Conservation (phyloP, 2,113 vertebrate genomes). For the Platichthys flesus region DNA sequence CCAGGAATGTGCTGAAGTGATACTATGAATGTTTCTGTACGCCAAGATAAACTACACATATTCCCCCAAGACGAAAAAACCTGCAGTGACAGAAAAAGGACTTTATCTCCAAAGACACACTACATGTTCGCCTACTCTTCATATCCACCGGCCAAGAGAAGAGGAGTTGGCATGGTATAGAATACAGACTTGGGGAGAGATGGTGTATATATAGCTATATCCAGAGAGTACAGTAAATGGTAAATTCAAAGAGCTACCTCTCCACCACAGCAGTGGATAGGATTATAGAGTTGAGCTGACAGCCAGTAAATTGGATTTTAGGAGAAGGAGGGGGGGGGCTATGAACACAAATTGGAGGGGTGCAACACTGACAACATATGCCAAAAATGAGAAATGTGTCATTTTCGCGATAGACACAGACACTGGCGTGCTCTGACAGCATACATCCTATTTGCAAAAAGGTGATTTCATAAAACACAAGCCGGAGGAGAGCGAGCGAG, state of each 20-base stretch:
- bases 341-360: constrained; percentile 81
- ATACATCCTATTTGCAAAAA: constrained; percentile 78
- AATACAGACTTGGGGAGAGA: constrained; percentile 59
- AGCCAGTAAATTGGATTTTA: constrained; percentile 88
- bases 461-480: constrained; percentile 77
- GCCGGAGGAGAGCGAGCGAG: constrained; percentile 39
- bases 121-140: constrained; percentile 66
- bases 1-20: constrained; percentile 61
- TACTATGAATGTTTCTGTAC: constrained; percentile 65
- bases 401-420: constrained; percentile 73
- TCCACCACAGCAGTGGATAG: constrained; percentile 82
- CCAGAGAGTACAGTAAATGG: constrained; percentile 78
- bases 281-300: constrained; percentile 86
- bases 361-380: constrained; percentile 81
- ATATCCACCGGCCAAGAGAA: constrained; percentile 68
- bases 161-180: constrained; percentile 64
- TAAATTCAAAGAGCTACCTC: constrained; percentile 83
- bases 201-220: constrained; percentile 74
- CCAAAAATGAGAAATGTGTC: constrained; percentile 81
- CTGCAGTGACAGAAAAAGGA: constrained; percentile 74
- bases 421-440: constrained; percentile 71
- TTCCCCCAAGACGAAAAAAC: constrained; percentile 64
- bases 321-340: constrained; percentile 66
- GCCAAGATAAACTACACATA: constrained; percentile 73
- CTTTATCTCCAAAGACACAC: constrained; percentile 78